phyloP scores from a whole-genome alignment of 2,797 vertebrate species.

The Tangara arthus region DNA sequence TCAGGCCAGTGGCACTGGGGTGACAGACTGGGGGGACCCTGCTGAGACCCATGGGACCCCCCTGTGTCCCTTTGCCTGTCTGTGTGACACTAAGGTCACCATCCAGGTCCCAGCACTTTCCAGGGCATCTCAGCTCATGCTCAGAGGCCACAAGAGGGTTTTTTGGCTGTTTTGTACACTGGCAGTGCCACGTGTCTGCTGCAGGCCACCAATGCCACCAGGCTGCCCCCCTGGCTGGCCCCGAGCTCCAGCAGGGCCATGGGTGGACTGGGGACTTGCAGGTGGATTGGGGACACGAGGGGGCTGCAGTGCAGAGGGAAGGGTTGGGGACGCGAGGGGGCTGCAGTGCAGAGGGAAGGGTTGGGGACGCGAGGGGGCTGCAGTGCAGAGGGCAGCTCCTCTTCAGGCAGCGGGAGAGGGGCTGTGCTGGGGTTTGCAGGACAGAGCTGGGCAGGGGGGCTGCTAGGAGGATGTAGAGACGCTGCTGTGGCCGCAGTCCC shows the following conservation, averaged over 20 bases:
- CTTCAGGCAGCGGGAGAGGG: not conserved
- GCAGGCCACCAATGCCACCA: not conserved
- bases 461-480: not conserved
- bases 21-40: not conserved
- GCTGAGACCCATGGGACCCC: not conserved
- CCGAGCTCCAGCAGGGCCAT: fast-evolving
- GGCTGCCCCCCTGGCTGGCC: not conserved
- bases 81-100: not conserved
- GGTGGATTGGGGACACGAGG: not conserved
- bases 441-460: not conserved
- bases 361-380: not conserved
- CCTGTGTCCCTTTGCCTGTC: not conserved
- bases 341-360: too few relatives aligned
- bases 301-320: not conserved
- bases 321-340: not conserved
- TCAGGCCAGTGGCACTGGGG: not conserved
- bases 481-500: not conserved
- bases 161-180: not conserved
- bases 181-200: not conserved
- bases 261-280: too few relatives aligned
- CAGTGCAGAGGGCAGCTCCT: not conserved
- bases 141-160: fast-evolving
- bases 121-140: not conserved
- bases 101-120: fast-evolving
- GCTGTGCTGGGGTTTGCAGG: not conserved